These are phyloP conservation scores for Ormyrus rosae DNA, from an alignment of 2,888 invertebrate species.

Conservation along the genomic window DNA sequence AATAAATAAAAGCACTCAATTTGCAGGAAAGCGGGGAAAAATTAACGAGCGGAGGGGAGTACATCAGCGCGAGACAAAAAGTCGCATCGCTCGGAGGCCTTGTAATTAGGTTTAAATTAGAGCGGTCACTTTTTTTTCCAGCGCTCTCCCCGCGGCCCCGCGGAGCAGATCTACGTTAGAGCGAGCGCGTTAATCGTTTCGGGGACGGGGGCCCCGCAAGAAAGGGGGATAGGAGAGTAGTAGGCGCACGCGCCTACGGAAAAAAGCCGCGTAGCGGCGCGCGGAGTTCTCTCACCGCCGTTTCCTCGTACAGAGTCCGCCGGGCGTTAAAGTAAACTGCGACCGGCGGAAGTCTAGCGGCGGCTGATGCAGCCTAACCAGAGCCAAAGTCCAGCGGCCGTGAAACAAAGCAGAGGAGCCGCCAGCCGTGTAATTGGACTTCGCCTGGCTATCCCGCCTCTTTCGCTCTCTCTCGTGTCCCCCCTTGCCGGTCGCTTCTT, in stretches of 20 bases:
- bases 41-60: slow-evolving; percentile 27
- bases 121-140: slow-evolving; percentile 36
- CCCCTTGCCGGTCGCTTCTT: slow-evolving; percentile 4
- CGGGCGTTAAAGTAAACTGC: slow-evolving; percentile 58
- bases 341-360: slow-evolving; percentile 54
- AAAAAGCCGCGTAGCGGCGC: slow-evolving; percentile 2
- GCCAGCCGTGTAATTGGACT: slow-evolving; percentile 76
- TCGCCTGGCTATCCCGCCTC: slow-evolving; percentile 52
- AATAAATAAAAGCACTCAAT: slow-evolving; percentile 49
- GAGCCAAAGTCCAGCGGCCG: slow-evolving; percentile 72
- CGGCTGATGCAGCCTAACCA: slow-evolving; percentile 27
- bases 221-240: slow-evolving; percentile 60
- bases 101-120: slow-evolving; percentile 58
- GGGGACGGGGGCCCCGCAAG: slow-evolving; percentile 64
- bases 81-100: not conserved
- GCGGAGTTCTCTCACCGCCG: not conserved
- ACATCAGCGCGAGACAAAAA: not conserved
- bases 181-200: slow-evolving; percentile 65
- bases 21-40: slow-evolving; percentile 36
- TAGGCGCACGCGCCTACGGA: slow-evolving; percentile 29
- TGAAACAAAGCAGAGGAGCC: slow-evolving; percentile 74
- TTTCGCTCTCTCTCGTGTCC: slow-evolving; percentile 1
- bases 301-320: slow-evolving; percentile 39
- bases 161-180: not conserved
- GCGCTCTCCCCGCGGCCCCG: not conserved